These are phyloP conservation scores for Halcyon chelicuti DNA, from an alignment of 2,797 vertebrate genomes.

Conservation along the genomic window DNA sequence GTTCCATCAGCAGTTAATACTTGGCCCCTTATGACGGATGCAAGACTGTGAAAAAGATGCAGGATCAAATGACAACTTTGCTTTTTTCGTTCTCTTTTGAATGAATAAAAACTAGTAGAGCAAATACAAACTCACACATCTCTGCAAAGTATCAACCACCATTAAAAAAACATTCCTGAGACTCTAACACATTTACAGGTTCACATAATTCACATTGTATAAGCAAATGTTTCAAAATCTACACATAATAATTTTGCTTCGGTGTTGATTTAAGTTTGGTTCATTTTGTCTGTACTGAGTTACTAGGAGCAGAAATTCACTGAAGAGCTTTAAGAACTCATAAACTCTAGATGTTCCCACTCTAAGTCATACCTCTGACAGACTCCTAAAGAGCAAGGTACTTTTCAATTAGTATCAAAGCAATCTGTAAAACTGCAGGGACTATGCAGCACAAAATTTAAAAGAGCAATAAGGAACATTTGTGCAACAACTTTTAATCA, in stretches of 20 bases:
- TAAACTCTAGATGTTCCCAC: conserved; percentile 34
- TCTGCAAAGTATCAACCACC: neutral
- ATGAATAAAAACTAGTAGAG: conserved; percentile 50
- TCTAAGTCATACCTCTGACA: conserved; percentile 58
- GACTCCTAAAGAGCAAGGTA: conserved; percentile 70
- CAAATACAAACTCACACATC: neutral
- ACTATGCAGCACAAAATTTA: conserved; percentile 77
- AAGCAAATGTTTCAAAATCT: conserved; percentile 41
- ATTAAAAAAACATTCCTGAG: conserved; percentile 44
- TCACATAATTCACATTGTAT: conserved; percentile 37
- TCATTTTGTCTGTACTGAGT: conserved; percentile 38
- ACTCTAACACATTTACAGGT: conserved; percentile 39
- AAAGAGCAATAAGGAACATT: conserved; percentile 80
- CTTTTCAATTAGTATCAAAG: conserved; percentile 80
- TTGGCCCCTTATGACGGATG: conserved; percentile 95
- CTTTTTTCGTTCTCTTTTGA: conserved; percentile 13
- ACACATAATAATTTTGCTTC: conserved; percentile 44
- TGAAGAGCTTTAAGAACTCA: conserved; percentile 67
- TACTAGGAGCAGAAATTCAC: conserved; percentile 69
- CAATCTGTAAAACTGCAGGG: conserved; percentile 78
- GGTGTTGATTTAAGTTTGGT: conserved; percentile 50
- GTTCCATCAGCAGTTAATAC: conserved; percentile 96
- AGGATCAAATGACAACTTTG: conserved; percentile 42
- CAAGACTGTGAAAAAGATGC: conserved; percentile 84
- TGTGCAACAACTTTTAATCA: conserved; percentile 87